phyloP scores from a whole-genome alignment of 2,797 vertebrate genomes.

The Euthynnus affinis region DNA sequence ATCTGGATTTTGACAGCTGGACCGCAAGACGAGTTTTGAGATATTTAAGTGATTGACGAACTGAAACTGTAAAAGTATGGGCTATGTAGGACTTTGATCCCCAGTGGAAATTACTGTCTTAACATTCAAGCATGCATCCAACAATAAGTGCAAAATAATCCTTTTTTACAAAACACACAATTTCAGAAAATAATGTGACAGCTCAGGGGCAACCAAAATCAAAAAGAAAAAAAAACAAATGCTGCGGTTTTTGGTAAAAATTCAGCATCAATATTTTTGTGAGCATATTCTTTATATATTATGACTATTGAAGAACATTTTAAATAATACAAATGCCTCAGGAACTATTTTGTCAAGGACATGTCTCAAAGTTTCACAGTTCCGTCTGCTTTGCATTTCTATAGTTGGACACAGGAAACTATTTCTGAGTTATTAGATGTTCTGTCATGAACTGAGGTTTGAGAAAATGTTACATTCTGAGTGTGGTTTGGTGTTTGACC shows the following conservation, averaged over 20 bases:
- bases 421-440: not conserved
- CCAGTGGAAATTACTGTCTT: not conserved
- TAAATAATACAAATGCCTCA: not conserved
- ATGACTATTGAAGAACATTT: not conserved
- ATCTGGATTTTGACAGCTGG: not conserved
- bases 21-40: too few relatives aligned
- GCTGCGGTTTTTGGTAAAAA: not conserved
- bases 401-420: not conserved
- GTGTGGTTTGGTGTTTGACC: not conserved
- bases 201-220: not conserved
- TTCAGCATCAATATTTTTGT: not conserved
- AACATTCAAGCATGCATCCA: slow-evolving; percentile 41
- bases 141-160: slow-evolving; percentile 37
- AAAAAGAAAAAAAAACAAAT: not conserved
- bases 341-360: not conserved
- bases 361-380: not conserved
- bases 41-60: too few relatives aligned
- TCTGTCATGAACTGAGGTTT: not conserved
- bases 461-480: slow-evolving; percentile 18
- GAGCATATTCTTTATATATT: not conserved
- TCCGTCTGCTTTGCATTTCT: not conserved
- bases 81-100: not conserved
- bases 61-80: too few relatives aligned
- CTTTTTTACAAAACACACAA: not conserved
- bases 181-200: not conserved